Conservation (phyloP, 92 coral and sea anemone genomes). For the Porites rus region DNA sequence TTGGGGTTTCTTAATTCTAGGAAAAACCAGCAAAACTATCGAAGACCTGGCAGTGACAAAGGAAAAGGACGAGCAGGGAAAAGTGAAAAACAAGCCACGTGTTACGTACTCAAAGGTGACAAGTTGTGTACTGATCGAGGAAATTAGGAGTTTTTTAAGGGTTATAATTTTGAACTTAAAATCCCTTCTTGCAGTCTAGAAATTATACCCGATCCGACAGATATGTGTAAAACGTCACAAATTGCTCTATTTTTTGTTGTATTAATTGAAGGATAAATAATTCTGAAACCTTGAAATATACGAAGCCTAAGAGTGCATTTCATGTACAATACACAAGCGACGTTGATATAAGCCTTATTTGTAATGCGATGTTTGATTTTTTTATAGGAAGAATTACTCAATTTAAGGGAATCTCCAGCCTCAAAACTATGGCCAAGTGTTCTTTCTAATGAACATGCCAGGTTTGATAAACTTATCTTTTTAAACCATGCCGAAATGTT, state of each 20-base stretch:
- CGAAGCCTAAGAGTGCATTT: background rate
- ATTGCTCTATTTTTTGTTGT: too few species aligned
- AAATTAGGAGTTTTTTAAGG: too few species aligned
- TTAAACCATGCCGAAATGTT: background rate
- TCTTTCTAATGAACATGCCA: conserved; percentile 82
- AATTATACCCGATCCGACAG: background rate
- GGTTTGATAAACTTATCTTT: conserved; percentile 48
- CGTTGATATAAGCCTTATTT: background rate
- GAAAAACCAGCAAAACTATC: conserved; percentile 3
- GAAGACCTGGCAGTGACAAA: conserved; percentile 31
- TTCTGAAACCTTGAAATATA: background rate
- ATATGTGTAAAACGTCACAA: background rate
- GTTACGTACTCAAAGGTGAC: conserved; percentile 74
- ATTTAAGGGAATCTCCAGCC: conserved; percentile 77
- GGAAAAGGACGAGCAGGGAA: conserved; percentile 36
- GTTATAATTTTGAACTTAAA: background rate
- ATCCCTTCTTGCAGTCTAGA: background rate
- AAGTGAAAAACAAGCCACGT: conserved; percentile 66
- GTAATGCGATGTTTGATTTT: background rate
- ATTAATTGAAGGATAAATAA: too few species aligned
- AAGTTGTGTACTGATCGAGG: background rate
- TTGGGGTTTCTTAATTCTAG: background rate
- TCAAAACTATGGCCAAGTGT: conserved; percentile 82
- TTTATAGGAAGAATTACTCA: conserved; percentile 79
- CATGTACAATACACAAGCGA: background rate